Evolutionary conservation across 2,888 invertebrate species (phyloP).

Genomic region (Slavum lentiscoides): DNA sequence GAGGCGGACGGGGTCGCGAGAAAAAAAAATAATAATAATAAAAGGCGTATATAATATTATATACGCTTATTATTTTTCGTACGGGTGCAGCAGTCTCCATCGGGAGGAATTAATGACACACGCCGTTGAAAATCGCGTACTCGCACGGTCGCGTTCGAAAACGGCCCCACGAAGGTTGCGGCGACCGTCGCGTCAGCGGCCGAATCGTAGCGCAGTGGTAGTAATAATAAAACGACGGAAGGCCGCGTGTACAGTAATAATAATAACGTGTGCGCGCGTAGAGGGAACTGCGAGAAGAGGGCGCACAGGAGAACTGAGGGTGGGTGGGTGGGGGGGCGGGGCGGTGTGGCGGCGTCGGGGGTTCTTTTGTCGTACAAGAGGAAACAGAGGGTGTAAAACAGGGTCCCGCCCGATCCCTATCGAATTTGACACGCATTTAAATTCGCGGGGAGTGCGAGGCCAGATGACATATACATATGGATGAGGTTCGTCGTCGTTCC

Average conservation of each 20-base stretch:
- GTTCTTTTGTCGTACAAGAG: constrained; percentile 36
- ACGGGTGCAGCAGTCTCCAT: not conserved
- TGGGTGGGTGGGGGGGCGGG: too few species aligned
- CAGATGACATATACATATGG: constrained; percentile 53
- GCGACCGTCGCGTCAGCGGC: constrained; percentile 1
- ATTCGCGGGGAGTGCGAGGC: constrained; percentile 45
- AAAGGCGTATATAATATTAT: not conserved
- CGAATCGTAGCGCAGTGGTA: constrained; percentile 2
- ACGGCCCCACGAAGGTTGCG: constrained; percentile 56
- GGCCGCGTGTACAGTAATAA: not conserved
- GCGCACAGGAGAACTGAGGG: too few species aligned
- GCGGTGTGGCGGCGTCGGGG: constrained; percentile 6
- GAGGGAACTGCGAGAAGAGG: not conserved
- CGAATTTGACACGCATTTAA: constrained; percentile 54
- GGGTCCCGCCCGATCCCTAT: constrained; percentile 43
- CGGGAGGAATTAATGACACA: constrained; percentile 51
- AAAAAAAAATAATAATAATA: constrained; percentile 17
- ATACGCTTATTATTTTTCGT: constrained; percentile 17
- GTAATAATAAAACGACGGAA: too few species aligned
- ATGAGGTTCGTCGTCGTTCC: constrained; percentile 52
- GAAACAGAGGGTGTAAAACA: constrained; percentile 43
- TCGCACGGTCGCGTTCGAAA: constrained; percentile 48
- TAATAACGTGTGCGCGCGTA: not conserved
- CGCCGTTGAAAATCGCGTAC: constrained; percentile 47
- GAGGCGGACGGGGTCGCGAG: not conserved